Evolutionary conservation across 2,113 vertebrate genomes (phyloP), one percentile per base, ranked within the genome.

Genomic region (Pteruthius melanotis): DNA sequence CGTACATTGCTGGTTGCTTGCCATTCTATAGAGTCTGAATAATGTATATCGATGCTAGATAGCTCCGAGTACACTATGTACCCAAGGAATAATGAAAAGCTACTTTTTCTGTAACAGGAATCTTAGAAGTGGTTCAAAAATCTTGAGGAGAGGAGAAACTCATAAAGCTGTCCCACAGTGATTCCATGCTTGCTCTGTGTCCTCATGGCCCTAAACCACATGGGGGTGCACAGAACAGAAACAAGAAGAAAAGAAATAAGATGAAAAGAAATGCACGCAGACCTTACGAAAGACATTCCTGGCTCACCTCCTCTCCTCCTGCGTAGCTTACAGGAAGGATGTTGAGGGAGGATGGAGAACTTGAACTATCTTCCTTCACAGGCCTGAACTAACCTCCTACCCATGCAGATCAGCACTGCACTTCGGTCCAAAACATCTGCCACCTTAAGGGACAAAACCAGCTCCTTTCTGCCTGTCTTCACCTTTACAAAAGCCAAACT

Each of bases 21-120:
- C 80, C 49, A 60, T 76, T 78, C 40, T 71, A 77, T 15, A 75
- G 37, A 66, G 19, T 23, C 24, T 94, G 89, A 94, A 93, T 72
- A 94, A 95, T 79, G 74, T 64, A 72, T 72, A 82, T 33, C 2
- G 3, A 65, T 68, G 53, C 15, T 39, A 60, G 72, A 75, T 64
- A 91, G 57, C 40, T 71, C 44, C 7, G 18, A 64, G 83, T 65
- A 57, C 17, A 15, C 26, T 35, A 40, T 2, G 9, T 26, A 76
- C 42, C 35, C 47, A 68, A 68, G 21, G 19, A 94, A 87, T 39
- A 92, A 89, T 39, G 12, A 56, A 49, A n/a, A 75, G 15, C 57
- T 84, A 37, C 56, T 83, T 69, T 8, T 78, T 60, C 56, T 72
- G 28, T 31, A 66, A 50, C 26, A 80, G 16, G 11, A 45, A 50